Evolutionary conservation across 1,140 invertebrate species (phyloP), one percentile per base, ranked within the genome.

Genomic region (Drosophila busckii): DNA sequence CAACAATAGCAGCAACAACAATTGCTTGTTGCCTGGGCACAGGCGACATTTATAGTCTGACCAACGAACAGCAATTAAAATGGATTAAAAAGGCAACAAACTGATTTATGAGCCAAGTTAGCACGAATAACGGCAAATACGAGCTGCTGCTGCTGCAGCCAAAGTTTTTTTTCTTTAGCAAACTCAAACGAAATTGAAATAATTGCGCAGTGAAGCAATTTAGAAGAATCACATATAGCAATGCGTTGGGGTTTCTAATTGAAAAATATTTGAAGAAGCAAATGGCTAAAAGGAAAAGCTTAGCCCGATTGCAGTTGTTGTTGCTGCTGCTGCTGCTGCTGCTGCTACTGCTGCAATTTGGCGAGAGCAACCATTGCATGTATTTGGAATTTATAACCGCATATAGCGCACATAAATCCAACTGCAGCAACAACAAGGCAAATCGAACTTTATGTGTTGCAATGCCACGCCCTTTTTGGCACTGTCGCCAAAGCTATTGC

Each of bases 191-290:
- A 75, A 82, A 82, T 75, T 82, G 75, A 82, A 82, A 82, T 82
- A 82, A 84, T 84, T 84, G 82, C 73, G 70, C 82, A 84, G 41
- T 84, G 73, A 84, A 84, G 82, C 82, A 84, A 85, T 84, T 84
- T 84, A 84, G 80, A 84, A 84, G 82, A 84, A 84, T 84, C 82
- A 63, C 82, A 80, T 75, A 62, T 75, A 63, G 60, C 34, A 66
- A 61, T 80, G 60, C 62, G 71, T 71, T 50, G 35, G 40, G 37
- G 48, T 49, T 37, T 44, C 63, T 67, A 67, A 63, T 67, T 67
- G 63, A 67, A 62, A 67, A 66, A 73, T 66, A 80, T 69, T 65
- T 64, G 64, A 16, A 61, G 53, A n/a, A 46, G 53, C 37, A 37
- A 62, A 40, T 20, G 49, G 37, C 34, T 38, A 83, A 78, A 83